Conservation (phyloP, 2,797 vertebrate species). For the Todus mexicanus region DNA sequence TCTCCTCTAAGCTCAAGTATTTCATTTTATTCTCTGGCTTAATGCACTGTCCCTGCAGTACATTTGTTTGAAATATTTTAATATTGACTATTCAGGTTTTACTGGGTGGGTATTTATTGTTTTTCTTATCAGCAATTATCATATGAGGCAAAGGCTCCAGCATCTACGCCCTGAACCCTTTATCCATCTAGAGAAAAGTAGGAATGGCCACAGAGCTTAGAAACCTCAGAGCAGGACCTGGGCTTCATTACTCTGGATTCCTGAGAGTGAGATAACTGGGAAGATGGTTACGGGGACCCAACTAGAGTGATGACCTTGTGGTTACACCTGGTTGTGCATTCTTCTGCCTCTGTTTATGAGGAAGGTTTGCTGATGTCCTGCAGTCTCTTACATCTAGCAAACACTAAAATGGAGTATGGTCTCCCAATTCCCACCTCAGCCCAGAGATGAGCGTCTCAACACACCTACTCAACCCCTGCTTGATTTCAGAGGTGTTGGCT, state of each 20-base stretch:
- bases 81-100: not conserved
- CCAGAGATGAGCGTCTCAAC: not conserved
- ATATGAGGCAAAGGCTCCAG: not conserved
- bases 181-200: not conserved
- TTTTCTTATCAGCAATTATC: not conserved
- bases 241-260: not conserved
- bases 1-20: not conserved
- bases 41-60: not conserved
- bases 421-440: not conserved
- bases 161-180: not conserved
- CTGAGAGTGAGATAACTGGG: not conserved
- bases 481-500: fast-evolving
- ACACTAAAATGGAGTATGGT: not conserved
- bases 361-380: not conserved
- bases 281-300: not conserved
- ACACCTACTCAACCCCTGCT: no score
- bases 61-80: not conserved
- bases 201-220: not conserved
- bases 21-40: not conserved
- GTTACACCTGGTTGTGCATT: not conserved
- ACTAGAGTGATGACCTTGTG: not conserved
- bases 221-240: not conserved
- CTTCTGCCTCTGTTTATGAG: not conserved
- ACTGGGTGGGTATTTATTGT: not conserved
- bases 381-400: not conserved